Percentiles rank a stretch among this genome's conserved stretches.
Conservation (phyloP, 35 echinoderm and acorn worm genomes). For the Ophiothrix spiculata region DNA sequence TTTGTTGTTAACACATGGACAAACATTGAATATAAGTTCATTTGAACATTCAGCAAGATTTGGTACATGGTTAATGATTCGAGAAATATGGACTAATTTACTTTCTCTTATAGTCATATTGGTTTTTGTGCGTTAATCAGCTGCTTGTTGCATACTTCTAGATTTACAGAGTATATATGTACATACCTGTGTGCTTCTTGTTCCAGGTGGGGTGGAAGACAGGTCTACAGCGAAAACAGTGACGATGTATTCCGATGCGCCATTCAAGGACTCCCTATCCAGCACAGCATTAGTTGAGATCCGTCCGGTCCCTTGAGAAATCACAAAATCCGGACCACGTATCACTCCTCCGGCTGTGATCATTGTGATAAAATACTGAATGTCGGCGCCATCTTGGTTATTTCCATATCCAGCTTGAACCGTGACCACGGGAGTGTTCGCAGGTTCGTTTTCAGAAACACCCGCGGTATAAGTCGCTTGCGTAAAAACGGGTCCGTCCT, state of each 20-base stretch:
- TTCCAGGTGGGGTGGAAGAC: constrained; percentile 40
- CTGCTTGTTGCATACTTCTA: no score
- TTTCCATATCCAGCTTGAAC: constrained; percentile 60
- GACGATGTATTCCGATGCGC: constrained; percentile 31
- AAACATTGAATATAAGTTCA: no score
- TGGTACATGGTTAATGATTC: no score
- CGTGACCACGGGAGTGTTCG: constrained; percentile 47
- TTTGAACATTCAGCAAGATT: no score
- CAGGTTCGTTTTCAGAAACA: constrained; percentile 60
- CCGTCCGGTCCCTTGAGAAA: constrained; percentile 24
- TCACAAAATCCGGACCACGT: constrained; percentile 50
- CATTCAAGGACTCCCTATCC: constrained; percentile 58
- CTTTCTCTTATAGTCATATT: no score
- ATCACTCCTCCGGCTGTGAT: constrained; percentile 35
- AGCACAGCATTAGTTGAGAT: constrained; percentile 48
- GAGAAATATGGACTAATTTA: no score
- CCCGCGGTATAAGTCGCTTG: constrained; percentile 34
- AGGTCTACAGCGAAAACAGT: constrained; percentile 83
- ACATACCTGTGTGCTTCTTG: constrained; percentile 78
- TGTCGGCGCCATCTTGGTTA: constrained; percentile 21
- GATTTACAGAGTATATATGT: no score
- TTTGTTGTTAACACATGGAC: no score
- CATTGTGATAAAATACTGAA: constrained; percentile 86
- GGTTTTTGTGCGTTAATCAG: no score
- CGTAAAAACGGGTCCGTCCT: constrained; percentile 54